Base-by-base conservation (phyloP, 2,797 vertebrate genomes). In the Schizothorax lantsangensis region DNA sequence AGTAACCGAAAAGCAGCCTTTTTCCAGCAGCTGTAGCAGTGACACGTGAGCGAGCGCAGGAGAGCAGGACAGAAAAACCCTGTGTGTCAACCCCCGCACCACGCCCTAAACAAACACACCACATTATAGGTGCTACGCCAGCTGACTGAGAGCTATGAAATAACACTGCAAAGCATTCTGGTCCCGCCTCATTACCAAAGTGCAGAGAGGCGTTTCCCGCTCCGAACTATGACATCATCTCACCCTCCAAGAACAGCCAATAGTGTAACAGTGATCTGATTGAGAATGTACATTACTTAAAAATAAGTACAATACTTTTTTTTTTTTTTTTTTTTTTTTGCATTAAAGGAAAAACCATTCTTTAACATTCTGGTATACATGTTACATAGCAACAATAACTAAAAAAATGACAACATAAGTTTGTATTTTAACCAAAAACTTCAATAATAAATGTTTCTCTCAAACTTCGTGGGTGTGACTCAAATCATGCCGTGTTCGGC, bases 191-290 rank as follows among this genome's bases (percentile, higher is more conserved):
- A 64, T 91, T 92, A 90, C 92, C 90, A 89, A 94, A 93, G 92
- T 90, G 93, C 93, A 85, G 33, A 64, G 84, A 81, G 69, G 4
- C 54, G 17, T 82, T n/a, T 38, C 89, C 91, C 91, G 92, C 92
- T 92, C 91, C 93, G 87, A 89, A 89, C 17, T 81, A 90, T 95
- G 91, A 95, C 95, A 93, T 95, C 94, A 95, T 81, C 45, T 69
- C 82, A 69, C 66, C 62, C 74, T 86, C n/a, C 10, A 36, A 59
- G n/a, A 33, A n/a, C 64, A 72, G 7, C 72, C 64, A 85, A 43
- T 79, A 33, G 21, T 15, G 33, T 33, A 52, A 30, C 54, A 43
- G 15, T 3, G 30, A 19, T 36, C 19, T 12, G 19, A 49, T 19
- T 54, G 62, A 64, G 77, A 74, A 79, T 52, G 26, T 72, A 6